Evolutionary conservation across 2,113 vertebrate species (phyloP).

Genomic region (Tretioscincus oriximinensis): DNA sequence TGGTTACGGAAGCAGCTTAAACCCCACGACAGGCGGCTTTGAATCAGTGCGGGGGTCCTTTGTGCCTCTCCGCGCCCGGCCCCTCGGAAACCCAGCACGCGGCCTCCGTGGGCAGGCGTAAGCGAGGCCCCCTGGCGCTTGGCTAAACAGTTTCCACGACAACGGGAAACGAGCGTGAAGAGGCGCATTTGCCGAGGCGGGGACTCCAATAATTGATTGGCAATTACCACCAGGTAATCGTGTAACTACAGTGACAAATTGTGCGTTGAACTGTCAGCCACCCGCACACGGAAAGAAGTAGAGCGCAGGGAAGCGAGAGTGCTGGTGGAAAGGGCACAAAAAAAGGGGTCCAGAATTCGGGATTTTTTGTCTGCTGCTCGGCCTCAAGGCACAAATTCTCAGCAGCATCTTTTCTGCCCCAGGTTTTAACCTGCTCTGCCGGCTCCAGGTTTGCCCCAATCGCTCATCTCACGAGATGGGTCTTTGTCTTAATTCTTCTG

Average conservation of each 20-base stretch:
- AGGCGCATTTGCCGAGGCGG: background rate
- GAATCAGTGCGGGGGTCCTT: no score
- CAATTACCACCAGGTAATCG: slow-evolving; percentile 8
- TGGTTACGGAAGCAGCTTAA: no score
- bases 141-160: background rate
- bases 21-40: no score
- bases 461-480: no score
- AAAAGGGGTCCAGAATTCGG: no score
- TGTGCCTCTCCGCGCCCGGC: no score
- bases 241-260: background rate
- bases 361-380: no score
- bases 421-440: background rate
- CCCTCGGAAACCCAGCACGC: no score
- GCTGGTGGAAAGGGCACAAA: background rate
- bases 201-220: slow-evolving; percentile 8
- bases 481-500: no score
- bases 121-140: background rate
- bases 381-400: no score
- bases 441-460: background rate
- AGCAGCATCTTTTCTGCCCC: no score
- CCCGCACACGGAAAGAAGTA: background rate
- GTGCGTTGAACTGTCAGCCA: background rate
- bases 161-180: background rate
- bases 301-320: background rate
- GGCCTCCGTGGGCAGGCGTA: no score